These are phyloP conservation scores for human (Homo sapiens) DNA, from an alignment of 2,113 vertebrate genomes.

Conservation along the genomic window DNA sequence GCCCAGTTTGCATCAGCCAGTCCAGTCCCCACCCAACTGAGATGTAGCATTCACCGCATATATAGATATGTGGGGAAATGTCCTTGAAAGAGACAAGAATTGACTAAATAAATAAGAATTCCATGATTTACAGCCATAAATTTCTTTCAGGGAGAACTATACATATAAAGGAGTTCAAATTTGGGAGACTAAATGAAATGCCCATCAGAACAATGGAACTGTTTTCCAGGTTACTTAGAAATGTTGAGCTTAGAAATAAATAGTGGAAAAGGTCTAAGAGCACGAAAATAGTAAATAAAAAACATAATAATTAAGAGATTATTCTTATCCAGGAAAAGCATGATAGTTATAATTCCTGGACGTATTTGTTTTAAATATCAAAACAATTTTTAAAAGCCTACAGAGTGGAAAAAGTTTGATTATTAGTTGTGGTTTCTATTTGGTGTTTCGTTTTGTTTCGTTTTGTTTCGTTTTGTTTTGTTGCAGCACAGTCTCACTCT, in stretches of 20 bases:
- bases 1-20: not conserved
- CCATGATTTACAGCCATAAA: not conserved
- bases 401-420: not conserved
- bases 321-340: constrained; percentile 2
- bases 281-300: not conserved
- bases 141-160: not conserved
- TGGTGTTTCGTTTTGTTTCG: no score
- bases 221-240: not conserved
- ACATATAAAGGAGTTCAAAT: not conserved
- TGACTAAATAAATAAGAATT: not conserved
- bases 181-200: not conserved
- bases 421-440: not conserved
- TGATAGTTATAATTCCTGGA: not conserved
- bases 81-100: not conserved
- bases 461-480: no score
- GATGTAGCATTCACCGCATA: not conserved
- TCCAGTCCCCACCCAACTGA: not conserved
- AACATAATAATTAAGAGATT: not conserved
- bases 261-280: not conserved
- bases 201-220: not conserved
- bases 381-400: not conserved
- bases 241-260: not conserved
- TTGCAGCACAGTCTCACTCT: no score
- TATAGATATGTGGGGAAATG: not conserved
- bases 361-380: not conserved